Conservation (phyloP, 37 sponge, comb jelly and placozoan genomes). For the Chondrilla cf. caribensis region DNA sequence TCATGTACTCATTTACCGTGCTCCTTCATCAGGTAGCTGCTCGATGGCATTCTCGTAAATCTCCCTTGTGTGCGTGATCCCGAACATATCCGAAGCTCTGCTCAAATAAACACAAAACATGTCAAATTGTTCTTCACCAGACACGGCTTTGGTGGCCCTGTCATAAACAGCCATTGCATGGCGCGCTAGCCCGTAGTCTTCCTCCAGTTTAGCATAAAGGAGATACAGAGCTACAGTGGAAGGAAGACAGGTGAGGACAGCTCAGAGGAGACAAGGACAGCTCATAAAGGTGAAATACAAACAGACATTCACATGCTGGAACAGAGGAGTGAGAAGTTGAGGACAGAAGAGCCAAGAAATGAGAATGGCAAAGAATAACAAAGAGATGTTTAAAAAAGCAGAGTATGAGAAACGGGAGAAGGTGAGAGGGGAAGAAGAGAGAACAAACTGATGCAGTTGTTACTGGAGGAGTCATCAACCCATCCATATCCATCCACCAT, state of each 20-base stretch:
- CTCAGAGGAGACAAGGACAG: conserved; percentile 7
- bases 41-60: conserved; percentile 98
- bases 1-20: too few relatives aligned
- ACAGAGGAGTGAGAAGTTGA: background rate
- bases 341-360: too few relatives aligned
- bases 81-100: conserved; percentile 86
- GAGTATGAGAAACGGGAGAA: too few relatives aligned
- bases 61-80: conserved; percentile 93
- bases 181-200: conserved; percentile 92
- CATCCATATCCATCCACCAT: too few relatives aligned
- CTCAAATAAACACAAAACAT: conserved; percentile 97
- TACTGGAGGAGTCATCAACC: too few relatives aligned
- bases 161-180: conserved; percentile 98
- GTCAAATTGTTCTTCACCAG: conserved; percentile 82
- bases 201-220: conserved; percentile 95
- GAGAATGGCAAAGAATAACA: too few relatives aligned
- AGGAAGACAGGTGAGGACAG: background rate
- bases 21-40: conserved; percentile 75
- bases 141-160: conserved; percentile 88
- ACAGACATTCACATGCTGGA: too few relatives aligned
- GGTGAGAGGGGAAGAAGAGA: too few relatives aligned
- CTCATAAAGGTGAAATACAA: background rate
- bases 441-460: too few relatives aligned
- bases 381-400: too few relatives aligned
- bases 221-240: conserved; percentile 69